A percentile compares a stretch with the other conserved stretches of the same genome.
phyloP scores from a whole-genome alignment of 2,797 vertebrate species.

The Sternotherus odoratus region DNA sequence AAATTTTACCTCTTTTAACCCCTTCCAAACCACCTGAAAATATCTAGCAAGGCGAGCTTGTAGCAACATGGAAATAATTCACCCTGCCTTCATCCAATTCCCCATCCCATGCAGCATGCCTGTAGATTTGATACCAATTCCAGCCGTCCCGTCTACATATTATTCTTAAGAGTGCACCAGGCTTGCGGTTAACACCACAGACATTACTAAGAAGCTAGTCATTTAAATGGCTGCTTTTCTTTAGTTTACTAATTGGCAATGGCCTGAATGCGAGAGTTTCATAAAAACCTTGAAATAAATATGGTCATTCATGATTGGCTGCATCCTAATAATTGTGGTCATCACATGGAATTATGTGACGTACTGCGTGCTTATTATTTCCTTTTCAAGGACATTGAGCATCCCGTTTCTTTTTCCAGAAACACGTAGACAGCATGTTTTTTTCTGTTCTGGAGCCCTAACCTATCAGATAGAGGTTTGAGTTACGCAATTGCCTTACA shows the following conservation, averaged over 20 bases:
- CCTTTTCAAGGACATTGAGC: background rate
- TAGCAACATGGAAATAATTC: background rate
- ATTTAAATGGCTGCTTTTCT: background rate
- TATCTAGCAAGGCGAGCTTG: background rate
- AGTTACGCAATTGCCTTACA: conserved; percentile 71
- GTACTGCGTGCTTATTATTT: background rate
- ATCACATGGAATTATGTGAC: background rate
- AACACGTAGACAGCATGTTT: background rate
- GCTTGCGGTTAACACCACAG: background rate
- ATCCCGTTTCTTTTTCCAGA: background rate
- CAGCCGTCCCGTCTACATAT: background rate
- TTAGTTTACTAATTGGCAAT: background rate
- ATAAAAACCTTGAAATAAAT: background rate
- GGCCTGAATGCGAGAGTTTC: background rate
- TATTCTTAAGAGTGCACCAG: background rate
- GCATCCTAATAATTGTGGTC: accelerated
- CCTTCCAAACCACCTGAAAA: background rate
- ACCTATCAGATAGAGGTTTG: background rate
- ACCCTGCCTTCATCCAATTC: background rate
- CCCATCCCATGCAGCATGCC: background rate
- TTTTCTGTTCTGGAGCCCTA: background rate
- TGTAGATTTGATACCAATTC: background rate
- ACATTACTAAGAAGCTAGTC: background rate
- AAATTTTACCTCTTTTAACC: background rate
- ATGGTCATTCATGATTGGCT: background rate